Conservation (phyloP, 92 coral and sea anemone genomes). For the Phymanthus crucifer region DNA sequence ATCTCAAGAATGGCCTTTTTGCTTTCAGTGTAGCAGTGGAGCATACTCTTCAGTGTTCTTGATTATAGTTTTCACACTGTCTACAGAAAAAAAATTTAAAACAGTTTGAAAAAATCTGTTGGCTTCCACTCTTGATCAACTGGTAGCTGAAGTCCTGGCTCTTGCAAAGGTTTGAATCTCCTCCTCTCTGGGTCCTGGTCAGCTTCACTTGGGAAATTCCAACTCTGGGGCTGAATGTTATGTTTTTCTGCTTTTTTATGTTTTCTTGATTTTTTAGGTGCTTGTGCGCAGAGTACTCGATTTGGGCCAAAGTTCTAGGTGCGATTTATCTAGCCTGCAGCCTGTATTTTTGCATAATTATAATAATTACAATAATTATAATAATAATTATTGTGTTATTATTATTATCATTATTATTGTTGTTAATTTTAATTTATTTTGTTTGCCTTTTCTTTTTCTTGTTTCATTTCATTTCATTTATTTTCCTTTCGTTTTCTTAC, state of each 20-base stretch:
- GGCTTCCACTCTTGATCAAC: slow-evolving; percentile 37
- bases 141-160: slow-evolving; percentile 43
- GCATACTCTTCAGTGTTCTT: slow-evolving; percentile 43
- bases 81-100: slow-evolving; percentile 34
- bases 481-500: no score
- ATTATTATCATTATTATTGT: no score
- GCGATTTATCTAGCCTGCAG: no score
- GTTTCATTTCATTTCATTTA: no score
- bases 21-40: slow-evolving; percentile 19
- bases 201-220: background rate
- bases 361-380: no score
- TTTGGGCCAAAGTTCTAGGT: background rate
- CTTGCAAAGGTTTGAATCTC: slow-evolving; percentile 34
- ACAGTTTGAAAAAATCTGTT: slow-evolving; percentile 35
- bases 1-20: slow-evolving; percentile 29
- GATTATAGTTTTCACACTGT: slow-evolving; percentile 9
- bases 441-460: no score
- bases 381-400: no score
- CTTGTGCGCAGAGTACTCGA: background rate
- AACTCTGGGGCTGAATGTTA: no score
- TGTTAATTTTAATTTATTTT: no score
- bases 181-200: no score
- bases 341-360: no score
- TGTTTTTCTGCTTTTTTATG: background rate
- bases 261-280: background rate